These are phyloP conservation scores for Xerus inauris DNA, from an alignment of 2,113 vertebrate genomes.

Conservation along the genomic window DNA sequence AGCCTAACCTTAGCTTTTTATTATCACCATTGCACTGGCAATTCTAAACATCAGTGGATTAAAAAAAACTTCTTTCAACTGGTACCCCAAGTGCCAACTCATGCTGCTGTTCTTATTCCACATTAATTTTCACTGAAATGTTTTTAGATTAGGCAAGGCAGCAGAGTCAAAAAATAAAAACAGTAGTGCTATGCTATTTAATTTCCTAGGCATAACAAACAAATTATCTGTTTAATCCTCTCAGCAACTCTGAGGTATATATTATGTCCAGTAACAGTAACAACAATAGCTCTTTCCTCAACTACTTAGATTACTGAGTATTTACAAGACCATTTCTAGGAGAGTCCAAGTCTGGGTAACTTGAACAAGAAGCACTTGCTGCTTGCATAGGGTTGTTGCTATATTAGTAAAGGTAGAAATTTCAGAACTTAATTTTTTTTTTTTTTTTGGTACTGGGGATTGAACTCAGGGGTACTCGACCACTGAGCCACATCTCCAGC, in stretches of 20 bases:
- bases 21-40: not conserved
- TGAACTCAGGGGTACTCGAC: no score
- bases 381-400: not conserved
- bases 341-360: not conserved
- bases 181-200: not conserved
- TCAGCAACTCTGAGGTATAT: not conserved
- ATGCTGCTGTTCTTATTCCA: not conserved
- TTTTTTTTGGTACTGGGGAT: no score
- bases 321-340: not conserved
- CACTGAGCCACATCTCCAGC: no score
- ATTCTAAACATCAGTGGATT: constrained; percentile 18
- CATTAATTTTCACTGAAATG: not conserved
- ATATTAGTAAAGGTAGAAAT: not conserved
- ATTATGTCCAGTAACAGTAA: not conserved
- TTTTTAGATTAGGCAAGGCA: constrained; percentile 1
- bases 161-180: constrained; percentile 13
- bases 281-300: not conserved
- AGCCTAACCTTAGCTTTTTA: not conserved
- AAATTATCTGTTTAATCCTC: constrained; percentile 13
- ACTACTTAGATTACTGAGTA: not conserved
- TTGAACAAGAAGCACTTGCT: not conserved
- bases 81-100: not conserved
- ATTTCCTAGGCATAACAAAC: not conserved
- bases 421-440: no score
- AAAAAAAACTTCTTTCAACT: not conserved